A percentile compares a stretch with the other conserved stretches of the same genome.
Evolutionary conservation across 2,113 vertebrate genomes (phyloP).

Genomic region (Salvelinus alpinus): DNA sequence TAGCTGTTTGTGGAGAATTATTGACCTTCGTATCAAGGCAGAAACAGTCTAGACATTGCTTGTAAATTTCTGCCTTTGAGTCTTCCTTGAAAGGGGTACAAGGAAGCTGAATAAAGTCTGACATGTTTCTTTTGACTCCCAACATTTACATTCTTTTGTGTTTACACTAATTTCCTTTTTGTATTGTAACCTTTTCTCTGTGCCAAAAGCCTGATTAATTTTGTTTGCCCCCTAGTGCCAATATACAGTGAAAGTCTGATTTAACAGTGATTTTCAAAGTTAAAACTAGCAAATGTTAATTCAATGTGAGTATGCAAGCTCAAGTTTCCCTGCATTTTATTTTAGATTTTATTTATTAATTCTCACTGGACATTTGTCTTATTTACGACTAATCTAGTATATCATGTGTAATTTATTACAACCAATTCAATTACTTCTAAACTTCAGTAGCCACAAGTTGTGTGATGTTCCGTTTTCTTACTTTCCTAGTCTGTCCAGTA

Average conservation of each 20-base stretch:
- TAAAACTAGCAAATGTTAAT: background rate
- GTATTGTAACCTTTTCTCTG: background rate
- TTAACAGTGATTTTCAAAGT: background rate
- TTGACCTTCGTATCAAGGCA: conserved; percentile 19
- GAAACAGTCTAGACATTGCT: background rate
- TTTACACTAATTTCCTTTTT: conserved; percentile 5
- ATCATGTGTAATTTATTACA: background rate
- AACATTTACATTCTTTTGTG: conserved; percentile 10
- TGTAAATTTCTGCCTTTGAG: background rate
- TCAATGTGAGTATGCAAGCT: background rate
- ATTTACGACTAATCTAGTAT: background rate
- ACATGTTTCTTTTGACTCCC: background rate
- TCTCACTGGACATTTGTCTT: background rate
- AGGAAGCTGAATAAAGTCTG: background rate
- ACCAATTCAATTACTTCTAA: background rate
- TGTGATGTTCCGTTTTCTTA: conserved; percentile 11
- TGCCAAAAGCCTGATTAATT: conserved; percentile 20
- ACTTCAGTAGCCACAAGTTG: background rate
- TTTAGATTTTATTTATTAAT: background rate
- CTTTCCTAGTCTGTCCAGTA: conserved; percentile 31
- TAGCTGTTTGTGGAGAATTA: conserved; percentile 36
- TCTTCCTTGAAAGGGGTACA: conserved; percentile 13
- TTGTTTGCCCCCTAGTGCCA: background rate
- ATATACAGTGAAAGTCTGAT: background rate
- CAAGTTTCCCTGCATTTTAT: background rate